Percentiles rank a stretch among this genome's conserved stretches.
phyloP scores from a whole-genome alignment of 2,888 invertebrate genomes.

The Theodoxus fluviatilis region DNA sequence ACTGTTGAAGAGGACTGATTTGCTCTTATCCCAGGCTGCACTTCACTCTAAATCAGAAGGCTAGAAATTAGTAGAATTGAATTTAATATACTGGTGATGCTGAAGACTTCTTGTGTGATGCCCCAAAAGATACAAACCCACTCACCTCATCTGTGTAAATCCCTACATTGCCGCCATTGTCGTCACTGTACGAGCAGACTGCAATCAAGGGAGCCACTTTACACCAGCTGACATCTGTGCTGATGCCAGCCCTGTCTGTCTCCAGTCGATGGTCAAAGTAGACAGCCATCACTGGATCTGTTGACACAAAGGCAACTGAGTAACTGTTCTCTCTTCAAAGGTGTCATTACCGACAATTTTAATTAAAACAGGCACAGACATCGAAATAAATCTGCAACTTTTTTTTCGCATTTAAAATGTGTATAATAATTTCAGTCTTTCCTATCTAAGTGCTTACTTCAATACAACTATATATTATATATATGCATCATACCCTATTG shows the following conservation, averaged over 20 bases:
- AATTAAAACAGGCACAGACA: background rate
- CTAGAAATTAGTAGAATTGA: no score
- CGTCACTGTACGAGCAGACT: constrained; percentile 85
- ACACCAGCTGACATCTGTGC: constrained; percentile 78
- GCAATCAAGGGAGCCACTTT: constrained; percentile 81
- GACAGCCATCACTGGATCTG: constrained; percentile 55
- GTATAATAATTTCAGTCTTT: background rate
- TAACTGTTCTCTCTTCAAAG: background rate
- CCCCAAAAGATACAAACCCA: constrained; percentile 14
- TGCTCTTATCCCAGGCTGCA: background rate
- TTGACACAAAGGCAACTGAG: background rate
- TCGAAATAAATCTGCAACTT: background rate
- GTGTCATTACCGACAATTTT: background rate
- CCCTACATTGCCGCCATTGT: constrained; percentile 85
- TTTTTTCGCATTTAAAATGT: background rate
- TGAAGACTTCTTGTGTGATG: background rate
- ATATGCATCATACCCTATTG: no score
- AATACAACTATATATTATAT: no score
- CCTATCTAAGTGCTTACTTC: background rate
- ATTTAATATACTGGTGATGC: no score
- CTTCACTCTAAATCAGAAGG: background rate
- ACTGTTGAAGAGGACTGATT: background rate
- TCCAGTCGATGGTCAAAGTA: constrained; percentile 64
- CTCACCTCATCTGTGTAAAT: constrained; percentile 86
- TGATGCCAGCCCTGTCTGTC: constrained; percentile 54